Evolutionary conservation across 2,888 invertebrate species (phyloP), one percentile per base, ranked within the genome.

Genomic region (Temnothorax rugatulus): DNA sequence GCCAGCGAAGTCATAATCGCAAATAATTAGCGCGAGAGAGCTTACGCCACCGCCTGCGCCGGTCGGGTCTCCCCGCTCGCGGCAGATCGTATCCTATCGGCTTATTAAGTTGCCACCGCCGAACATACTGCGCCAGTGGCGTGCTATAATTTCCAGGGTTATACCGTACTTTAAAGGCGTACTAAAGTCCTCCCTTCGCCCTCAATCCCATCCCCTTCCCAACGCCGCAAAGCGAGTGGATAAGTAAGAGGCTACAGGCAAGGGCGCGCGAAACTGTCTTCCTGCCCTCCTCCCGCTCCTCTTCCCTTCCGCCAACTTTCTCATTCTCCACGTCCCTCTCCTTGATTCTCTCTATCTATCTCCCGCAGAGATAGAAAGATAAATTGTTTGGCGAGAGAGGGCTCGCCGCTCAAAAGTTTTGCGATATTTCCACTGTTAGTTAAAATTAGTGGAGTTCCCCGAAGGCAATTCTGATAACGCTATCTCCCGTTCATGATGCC

Each of bases 91-190:
- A 87, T 90, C 89, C 90, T 89, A 91, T 92, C 91, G 87, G 89
- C 90, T 92, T 90, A 92, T 92, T 91, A 92, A 92, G 90, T 91
- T 87, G 88, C 89, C 83, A 86, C 83, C 84, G 79, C 83, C 88
- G 86, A 83, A 84, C 82, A 84, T 84, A 86, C 86, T 84, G 87
- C 85, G 82, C 68, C 79, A 52, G 83, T 77, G 86, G 85, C 84
- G 74, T 85, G 84, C 89, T 86, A 91, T 91, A 92, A 92, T 92
- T 92, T 90, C 88, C 86, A 86, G 82, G 86, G 88, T 90, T 91
- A 91, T 91, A 88, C 73, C 86, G 82, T 88, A 87, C 87, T 90
- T 91, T 87, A 90, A 90, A 84, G 83, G 76, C 84, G 87, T 86
- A 91, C 84, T 92, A 88, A 91, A 92, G 64, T 47, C 47, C 52